Evolutionary conservation across 2,113 vertebrate genomes (phyloP).

Genomic region (Montifringilla adamsi): DNA sequence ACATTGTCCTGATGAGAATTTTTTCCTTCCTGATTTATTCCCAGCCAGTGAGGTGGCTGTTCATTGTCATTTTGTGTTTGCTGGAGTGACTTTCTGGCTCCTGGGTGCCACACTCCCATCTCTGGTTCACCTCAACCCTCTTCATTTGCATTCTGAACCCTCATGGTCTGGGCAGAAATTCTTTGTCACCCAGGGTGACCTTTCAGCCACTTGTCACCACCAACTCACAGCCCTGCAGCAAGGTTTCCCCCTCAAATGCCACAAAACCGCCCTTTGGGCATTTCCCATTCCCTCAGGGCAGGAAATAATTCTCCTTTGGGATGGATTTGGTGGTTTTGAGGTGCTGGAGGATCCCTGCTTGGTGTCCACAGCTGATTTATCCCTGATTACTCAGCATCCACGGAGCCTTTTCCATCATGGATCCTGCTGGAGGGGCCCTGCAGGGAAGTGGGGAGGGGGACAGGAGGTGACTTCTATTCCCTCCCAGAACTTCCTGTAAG

Average conservation of each 20-base stretch:
- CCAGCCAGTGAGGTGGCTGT: background rate
- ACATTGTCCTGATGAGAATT: background rate
- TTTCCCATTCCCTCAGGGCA: background rate
- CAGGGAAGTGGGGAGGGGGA: background rate
- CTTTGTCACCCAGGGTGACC: background rate
- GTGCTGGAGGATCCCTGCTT: background rate
- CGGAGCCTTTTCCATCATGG: background rate
- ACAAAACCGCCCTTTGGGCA: background rate
- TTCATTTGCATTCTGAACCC: background rate
- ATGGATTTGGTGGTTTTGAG: background rate
- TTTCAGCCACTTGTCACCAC: background rate
- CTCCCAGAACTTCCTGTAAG: background rate
- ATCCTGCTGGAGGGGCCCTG: background rate
- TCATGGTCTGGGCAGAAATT: background rate
- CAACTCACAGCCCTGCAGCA: accelerated
- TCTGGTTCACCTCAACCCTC: slow-evolving; percentile 23
- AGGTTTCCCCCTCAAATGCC: background rate
- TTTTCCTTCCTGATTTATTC: background rate
- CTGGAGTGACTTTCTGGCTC: background rate
- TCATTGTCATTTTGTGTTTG: background rate
- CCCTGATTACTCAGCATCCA: background rate
- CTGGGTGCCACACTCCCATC: background rate
- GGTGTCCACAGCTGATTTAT: background rate
- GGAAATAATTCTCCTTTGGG: background rate
- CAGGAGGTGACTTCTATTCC: background rate